phyloP scores from a whole-genome alignment of 2,888 invertebrate species.

The Caenorhabditis parvicauda region DNA sequence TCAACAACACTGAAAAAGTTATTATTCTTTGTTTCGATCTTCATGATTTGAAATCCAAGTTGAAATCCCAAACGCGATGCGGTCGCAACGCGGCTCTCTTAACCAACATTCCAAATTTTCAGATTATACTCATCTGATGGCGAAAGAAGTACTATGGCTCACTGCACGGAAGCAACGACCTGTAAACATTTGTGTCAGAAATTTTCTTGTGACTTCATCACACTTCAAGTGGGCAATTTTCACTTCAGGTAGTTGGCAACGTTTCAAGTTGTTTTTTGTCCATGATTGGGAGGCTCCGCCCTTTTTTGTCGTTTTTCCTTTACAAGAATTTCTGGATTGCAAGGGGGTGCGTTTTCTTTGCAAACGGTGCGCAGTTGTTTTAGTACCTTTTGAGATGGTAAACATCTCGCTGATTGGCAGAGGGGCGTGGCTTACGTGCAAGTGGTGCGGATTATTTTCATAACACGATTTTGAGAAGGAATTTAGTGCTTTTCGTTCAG shows the following conservation, averaged over 20 bases:
- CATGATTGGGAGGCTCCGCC: neutral
- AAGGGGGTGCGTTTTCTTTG: too few species aligned
- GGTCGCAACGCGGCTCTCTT: too few species aligned
- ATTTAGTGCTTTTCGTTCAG: too few species aligned
- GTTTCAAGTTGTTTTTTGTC: neutral
- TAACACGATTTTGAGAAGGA: too few species aligned
- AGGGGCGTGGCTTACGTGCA: too few species aligned
- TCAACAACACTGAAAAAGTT: neutral
- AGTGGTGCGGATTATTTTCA: too few species aligned
- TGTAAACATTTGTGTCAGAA: slow-evolving; percentile 20
- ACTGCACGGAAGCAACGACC: slow-evolving; percentile 16
- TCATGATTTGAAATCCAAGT: slow-evolving; percentile 1
- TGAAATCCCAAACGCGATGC: too few species aligned
- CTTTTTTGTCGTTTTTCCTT: neutral
- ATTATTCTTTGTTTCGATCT: neutral
- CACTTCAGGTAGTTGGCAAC: slow-evolving; percentile 15
- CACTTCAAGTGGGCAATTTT: slow-evolving; percentile 25
- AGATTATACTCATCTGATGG: slow-evolving; percentile 36
- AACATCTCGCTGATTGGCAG: too few species aligned
- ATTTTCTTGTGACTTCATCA: slow-evolving; percentile 24
- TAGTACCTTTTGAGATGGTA: too few species aligned
- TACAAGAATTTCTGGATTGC: slow-evolving; percentile 13
- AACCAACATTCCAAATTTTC: too few species aligned
- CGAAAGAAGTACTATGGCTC: slow-evolving; percentile 24
- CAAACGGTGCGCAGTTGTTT: too few species aligned